phyloP scores from a whole-genome alignment of 2,113 vertebrate species.

The Microtus pennsylvanicus region DNA sequence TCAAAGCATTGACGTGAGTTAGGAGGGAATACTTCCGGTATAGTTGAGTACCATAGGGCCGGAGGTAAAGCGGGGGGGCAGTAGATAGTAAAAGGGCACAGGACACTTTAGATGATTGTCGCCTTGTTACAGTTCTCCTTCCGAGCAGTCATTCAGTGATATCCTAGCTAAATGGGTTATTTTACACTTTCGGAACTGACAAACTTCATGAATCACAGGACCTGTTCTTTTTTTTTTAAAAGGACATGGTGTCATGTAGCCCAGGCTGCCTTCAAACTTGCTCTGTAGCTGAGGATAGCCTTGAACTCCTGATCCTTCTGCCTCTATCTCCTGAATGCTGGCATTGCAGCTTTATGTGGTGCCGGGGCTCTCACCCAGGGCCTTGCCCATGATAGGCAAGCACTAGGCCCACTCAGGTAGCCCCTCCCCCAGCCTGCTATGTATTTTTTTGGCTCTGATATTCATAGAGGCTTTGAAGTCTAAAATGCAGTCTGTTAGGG shows the following conservation, averaged over 20 bases:
- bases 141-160: conserved; percentile 14
- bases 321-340: neutral
- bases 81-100: neutral
- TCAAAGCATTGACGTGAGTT: neutral
- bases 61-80: neutral
- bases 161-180: conserved; percentile 55
- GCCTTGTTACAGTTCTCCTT: conserved; percentile 53
- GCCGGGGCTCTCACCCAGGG: neutral
- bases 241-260: neutral
- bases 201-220: conserved; percentile 36
- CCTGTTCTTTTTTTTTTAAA: too few species aligned
- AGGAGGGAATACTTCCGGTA: neutral
- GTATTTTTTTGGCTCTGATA: conserved; percentile 42
- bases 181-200: conserved; percentile 52
- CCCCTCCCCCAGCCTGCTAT: neutral
- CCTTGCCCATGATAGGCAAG: neutral
- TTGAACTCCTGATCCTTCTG: neutral
- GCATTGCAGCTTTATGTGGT: neutral
- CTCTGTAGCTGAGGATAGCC: neutral
- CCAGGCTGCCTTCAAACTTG: neutral
- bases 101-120: conserved; percentile 35
- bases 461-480: conserved; percentile 55
- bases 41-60: neutral
- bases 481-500: conserved; percentile 55
- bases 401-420: neutral